Conservation (phyloP, 2,888 invertebrate genomes). For the Rhagophthalmus giganteus region DNA sequence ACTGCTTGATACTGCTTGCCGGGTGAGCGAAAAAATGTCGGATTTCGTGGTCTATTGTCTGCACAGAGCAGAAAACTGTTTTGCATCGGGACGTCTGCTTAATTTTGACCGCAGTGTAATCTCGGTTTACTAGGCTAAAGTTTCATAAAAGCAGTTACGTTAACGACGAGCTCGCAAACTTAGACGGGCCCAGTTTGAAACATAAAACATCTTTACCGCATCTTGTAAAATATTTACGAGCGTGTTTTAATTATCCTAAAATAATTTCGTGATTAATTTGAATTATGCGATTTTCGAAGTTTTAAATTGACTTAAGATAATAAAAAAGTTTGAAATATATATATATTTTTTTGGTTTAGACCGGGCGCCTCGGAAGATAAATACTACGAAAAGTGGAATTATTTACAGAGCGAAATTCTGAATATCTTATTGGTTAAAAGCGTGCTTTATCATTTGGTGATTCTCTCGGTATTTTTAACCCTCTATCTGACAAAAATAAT, state of each 20-base stretch:
- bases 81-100: slow-evolving; percentile 20
- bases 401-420: slow-evolving; percentile 15
- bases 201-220: slow-evolving; percentile 39
- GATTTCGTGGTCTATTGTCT: too few relatives aligned
- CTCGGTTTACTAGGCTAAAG: slow-evolving; percentile 22
- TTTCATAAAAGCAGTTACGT: slow-evolving; percentile 24
- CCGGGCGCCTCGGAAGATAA: slow-evolving; percentile 2
- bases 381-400: slow-evolving; percentile 8
- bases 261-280: slow-evolving; percentile 40
- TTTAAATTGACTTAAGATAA: slow-evolving; percentile 26
- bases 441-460: slow-evolving; percentile 13
- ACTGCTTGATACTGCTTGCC: too few relatives aligned
- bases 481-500: slow-evolving; percentile 23
- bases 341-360: too few relatives aligned
- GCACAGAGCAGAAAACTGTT: slow-evolving; percentile 19
- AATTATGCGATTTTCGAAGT: slow-evolving; percentile 34
- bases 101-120: slow-evolving; percentile 21
- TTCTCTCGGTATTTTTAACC: slow-evolving; percentile 20
- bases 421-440: slow-evolving; percentile 11
- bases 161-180: slow-evolving; percentile 18
- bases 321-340: slow-evolving; percentile 25
- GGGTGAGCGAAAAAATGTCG: too few relatives aligned
- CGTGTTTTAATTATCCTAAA: slow-evolving; percentile 40
- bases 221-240: slow-evolving; percentile 39
- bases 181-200: slow-evolving; percentile 28